Conservation (phyloP, 2,888 invertebrate species). For the Lasioglossum calceatum region DNA sequence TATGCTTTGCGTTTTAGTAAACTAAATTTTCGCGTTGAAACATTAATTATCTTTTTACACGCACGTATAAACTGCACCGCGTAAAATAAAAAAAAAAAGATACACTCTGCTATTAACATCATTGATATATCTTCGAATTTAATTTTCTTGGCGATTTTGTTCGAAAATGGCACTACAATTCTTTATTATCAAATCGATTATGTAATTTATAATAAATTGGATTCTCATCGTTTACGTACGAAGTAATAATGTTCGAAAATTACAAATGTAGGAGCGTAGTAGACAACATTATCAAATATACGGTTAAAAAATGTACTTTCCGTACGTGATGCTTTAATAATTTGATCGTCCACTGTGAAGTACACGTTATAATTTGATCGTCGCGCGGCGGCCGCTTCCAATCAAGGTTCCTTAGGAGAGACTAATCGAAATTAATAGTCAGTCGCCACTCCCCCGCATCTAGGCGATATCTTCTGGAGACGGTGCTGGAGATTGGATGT, state of each 20-base stretch:
- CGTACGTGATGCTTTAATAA: background rate
- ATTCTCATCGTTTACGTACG: background rate
- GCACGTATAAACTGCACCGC: background rate
- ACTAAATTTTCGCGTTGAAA: background rate
- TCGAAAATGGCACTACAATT: background rate
- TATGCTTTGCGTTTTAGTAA: background rate
- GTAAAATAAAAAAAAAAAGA: background rate
- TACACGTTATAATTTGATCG: constrained; percentile 37
- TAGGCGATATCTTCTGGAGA: constrained; percentile 81
- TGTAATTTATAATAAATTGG: background rate
- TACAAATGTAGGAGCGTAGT: background rate
- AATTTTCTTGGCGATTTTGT: background rate
- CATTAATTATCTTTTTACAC: background rate
- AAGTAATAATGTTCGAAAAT: background rate
- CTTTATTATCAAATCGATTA: background rate
- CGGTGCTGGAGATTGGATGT: constrained; percentile 79
- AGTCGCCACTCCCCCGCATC: constrained; percentile 79
- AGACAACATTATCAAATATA: background rate
- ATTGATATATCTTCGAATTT: background rate
- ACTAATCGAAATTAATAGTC: constrained; percentile 77
- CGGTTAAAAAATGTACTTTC: background rate
- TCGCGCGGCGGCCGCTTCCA: constrained; percentile 70
- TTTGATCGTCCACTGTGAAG: background rate
- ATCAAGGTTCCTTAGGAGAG: constrained; percentile 69
- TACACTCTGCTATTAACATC: background rate